Conservation (phyloP, 2,888 invertebrate genomes). For the Chelonus formosanus region DNA sequence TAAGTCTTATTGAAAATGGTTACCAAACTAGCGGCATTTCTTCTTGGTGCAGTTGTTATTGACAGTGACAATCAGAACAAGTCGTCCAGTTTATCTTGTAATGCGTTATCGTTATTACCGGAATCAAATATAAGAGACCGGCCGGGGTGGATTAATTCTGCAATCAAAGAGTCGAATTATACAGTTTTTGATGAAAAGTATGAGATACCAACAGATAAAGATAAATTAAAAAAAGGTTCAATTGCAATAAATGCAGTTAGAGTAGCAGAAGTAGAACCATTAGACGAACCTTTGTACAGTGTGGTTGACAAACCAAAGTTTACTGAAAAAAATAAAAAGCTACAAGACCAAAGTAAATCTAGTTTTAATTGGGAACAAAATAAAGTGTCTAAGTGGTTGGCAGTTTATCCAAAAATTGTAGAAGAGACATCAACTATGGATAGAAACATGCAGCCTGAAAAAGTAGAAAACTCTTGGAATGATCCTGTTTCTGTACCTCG, state of each 20-base stretch:
- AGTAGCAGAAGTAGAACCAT: conserved; percentile 2
- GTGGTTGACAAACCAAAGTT: conserved; percentile 50
- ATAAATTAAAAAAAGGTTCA: not conserved
- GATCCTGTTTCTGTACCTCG: conserved; percentile 46
- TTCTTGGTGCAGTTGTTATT: conserved; percentile 29
- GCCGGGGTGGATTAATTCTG: conserved; percentile 55
- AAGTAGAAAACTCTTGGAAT: conserved; percentile 36
- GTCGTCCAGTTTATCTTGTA: conserved; percentile 5
- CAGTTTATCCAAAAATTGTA: conserved; percentile 35
- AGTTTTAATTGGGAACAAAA: conserved; percentile 39
- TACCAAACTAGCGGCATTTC: conserved; percentile 55
- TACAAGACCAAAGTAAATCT: conserved; percentile 26
- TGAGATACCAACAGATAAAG: not conserved
- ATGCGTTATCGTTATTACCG: not conserved
- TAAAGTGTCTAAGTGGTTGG: conserved; percentile 53
- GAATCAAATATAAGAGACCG: conserved; percentile 24
- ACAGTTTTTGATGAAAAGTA: conserved; percentile 49
- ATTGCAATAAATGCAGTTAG: conserved; percentile 4
- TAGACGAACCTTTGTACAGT: conserved; percentile 47
- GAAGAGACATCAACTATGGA: not conserved
- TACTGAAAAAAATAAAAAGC: conserved; percentile 13
- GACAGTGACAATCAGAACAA: conserved; percentile 34
- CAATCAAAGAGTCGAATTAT: conserved; percentile 56
- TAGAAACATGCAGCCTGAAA: not conserved
- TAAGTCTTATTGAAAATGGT: conserved; percentile 47